Percentiles rank a stretch among this genome's conserved stretches.
Evolutionary conservation across 2,888 invertebrate species (phyloP).

Genomic region (Orchestes rusci): DNA sequence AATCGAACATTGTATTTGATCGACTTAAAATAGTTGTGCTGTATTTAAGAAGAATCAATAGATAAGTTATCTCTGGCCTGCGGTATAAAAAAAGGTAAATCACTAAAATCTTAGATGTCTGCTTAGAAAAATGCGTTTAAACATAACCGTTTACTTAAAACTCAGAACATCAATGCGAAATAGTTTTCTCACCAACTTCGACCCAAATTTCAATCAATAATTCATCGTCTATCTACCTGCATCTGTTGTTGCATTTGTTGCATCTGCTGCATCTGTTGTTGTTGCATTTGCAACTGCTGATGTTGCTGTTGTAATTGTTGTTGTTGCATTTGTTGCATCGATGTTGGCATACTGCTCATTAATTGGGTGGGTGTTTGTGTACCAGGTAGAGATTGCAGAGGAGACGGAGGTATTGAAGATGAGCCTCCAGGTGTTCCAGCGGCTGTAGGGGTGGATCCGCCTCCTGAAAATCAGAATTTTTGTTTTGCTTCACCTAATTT

Average conservation of each 20-base stretch:
- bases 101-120: no score
- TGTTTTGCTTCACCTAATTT: neutral
- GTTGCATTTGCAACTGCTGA: constrained; percentile 45
- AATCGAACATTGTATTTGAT: no score
- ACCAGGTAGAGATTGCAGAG: constrained; percentile 36
- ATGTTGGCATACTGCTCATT: constrained; percentile 50
- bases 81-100: no score
- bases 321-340: constrained; percentile 38
- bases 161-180: no score
- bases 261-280: constrained; percentile 51
- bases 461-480: constrained; percentile 5
- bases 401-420: constrained; percentile 36
- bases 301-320: constrained; percentile 43
- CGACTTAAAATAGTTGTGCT: no score
- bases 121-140: no score
- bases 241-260: constrained; percentile 58
- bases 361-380: constrained; percentile 45
- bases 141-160: no score
- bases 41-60: no score
- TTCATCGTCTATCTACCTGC: constrained; percentile 52
- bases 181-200: no score
- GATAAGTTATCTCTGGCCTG: no score
- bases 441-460: constrained; percentile 19
- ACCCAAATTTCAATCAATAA: no score
- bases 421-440: constrained; percentile 23